Evolutionary conservation across 2,888 invertebrate genomes (phyloP), one percentile per base, ranked within the genome.

Genomic region (Netelia melanura): DNA sequence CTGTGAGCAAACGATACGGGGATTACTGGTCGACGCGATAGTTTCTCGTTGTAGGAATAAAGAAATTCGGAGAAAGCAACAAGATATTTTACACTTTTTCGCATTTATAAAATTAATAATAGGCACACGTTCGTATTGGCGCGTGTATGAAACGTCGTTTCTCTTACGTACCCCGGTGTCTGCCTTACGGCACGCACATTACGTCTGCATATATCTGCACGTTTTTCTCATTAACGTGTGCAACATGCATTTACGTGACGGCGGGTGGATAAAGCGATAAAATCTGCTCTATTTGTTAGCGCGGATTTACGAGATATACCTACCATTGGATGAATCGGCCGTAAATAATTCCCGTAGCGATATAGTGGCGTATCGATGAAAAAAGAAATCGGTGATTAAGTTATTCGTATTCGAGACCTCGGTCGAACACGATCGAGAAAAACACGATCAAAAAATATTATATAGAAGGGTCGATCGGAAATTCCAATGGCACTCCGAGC

Each of bases 151-250:
- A 71, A 70, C 68, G 76, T 80, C 38, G 43, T 64, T 72, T 72
- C 82, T 65, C 71, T 48, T 58, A 43, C 43, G 25, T 52, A 61
- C 25, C 52, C 25, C 38, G 38, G 9, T 25, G 65, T 72, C 43
- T 76, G 64, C 38, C 65, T 78, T 77, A 67, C 61, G 8, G 38
- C 83, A 78, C 77, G 68, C 76, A 61, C 56, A 61, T 82, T 76
- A 58, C 56, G 64, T 76, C 30, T 43, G 14, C 48, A 14, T 58
- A 25, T 25, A 64, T 38, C 10, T 74, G 14, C 21, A 72, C 43
- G 61, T 23, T 61, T 44, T 54, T 74, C 83, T 78, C 52, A 74
- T 78, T 78, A 83, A 14, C 67, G 68, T 56, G 67, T 54, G 67
- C 52, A 67, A 65, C 48, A n/a, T 76, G 70, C 77, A 68, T 78